Evolutionary conservation across 2,888 invertebrate genomes (phyloP).

Genomic region (Aquatica leii): DNA sequence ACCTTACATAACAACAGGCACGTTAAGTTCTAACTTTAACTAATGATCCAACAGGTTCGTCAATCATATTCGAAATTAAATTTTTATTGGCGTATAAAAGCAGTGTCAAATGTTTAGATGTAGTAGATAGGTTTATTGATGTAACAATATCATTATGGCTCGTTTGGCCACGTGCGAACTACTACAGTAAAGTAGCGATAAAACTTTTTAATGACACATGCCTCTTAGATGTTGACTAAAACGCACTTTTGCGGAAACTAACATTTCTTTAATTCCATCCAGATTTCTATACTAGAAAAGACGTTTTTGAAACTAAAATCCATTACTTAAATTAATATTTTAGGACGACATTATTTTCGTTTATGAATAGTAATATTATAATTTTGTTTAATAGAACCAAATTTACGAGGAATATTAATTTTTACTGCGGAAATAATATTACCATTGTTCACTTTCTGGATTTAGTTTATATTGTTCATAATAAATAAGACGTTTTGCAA

Average conservation of each 20-base stretch:
- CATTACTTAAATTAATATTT: neutral
- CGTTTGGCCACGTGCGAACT: slow-evolving; percentile 60
- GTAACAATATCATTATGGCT: slow-evolving; percentile 61
- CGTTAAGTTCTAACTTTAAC: slow-evolving; percentile 44
- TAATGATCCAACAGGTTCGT: slow-evolving; percentile 58
- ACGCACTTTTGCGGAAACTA: slow-evolving; percentile 24
- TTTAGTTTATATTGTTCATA: no score
- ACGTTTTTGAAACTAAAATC: neutral
- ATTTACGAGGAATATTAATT: no score
- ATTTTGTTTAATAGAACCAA: no score
- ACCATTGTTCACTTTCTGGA: no score
- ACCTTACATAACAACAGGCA: slow-evolving; percentile 33
- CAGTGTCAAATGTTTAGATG: slow-evolving; percentile 59
- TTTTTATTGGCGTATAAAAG: slow-evolving; percentile 61
- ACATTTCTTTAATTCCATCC: neutral
- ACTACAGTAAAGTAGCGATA: slow-evolving; percentile 60
- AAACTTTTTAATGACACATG: slow-evolving; percentile 59
- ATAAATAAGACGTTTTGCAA: no score
- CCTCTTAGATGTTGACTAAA: slow-evolving; percentile 28
- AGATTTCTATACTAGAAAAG: no score
- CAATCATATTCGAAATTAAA: slow-evolving; percentile 61
- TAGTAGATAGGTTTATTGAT: slow-evolving; percentile 60
- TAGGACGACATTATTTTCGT: no score
- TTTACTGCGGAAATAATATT: no score
- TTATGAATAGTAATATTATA: no score